These are phyloP conservation scores for Sturmia bella DNA, from an alignment of 2,888 invertebrate species.

Conservation along the genomic window DNA sequence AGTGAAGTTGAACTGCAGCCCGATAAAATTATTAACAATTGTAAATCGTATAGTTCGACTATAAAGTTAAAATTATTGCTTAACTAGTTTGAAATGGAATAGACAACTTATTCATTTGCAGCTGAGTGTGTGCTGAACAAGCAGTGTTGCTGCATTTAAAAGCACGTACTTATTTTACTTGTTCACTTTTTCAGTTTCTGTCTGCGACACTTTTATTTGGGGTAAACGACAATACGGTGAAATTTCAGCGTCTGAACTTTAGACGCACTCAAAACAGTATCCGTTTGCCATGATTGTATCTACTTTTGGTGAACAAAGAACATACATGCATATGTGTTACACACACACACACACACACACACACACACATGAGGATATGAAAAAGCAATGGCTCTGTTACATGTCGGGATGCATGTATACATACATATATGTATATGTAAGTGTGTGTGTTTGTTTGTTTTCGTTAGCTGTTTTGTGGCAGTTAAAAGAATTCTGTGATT, in stretches of 20 bases:
- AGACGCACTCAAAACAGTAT: conserved; percentile 5
- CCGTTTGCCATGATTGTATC: not conserved
- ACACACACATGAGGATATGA: not conserved
- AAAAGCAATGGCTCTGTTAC: not conserved
- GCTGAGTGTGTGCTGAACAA: conserved; percentile 5
- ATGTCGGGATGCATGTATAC: not conserved
- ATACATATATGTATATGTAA: not conserved
- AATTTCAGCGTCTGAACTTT: conserved; percentile 49
- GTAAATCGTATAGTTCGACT: too few species aligned
- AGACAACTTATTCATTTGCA: not conserved
- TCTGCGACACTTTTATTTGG: conserved; percentile 58
- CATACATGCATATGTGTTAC: not conserved
- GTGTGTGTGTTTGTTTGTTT: conserved; percentile 18
- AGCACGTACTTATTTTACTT: conserved; percentile 25
- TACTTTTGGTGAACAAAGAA: not conserved
- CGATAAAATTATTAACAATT: too few species aligned
- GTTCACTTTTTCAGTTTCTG: conserved; percentile 26
- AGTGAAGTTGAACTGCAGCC: too few species aligned
- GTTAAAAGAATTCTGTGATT: conserved; percentile 62
- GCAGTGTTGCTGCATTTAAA: not conserved
- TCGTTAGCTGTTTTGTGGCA: conserved; percentile 38
- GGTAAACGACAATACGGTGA: conserved; percentile 44
- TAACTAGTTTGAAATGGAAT: not conserved
- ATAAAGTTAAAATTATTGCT: not conserved
- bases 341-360: too few species aligned